phyloP scores from a whole-genome alignment of 2,797 vertebrate species.

The Platyrinchus mystaceus region DNA sequence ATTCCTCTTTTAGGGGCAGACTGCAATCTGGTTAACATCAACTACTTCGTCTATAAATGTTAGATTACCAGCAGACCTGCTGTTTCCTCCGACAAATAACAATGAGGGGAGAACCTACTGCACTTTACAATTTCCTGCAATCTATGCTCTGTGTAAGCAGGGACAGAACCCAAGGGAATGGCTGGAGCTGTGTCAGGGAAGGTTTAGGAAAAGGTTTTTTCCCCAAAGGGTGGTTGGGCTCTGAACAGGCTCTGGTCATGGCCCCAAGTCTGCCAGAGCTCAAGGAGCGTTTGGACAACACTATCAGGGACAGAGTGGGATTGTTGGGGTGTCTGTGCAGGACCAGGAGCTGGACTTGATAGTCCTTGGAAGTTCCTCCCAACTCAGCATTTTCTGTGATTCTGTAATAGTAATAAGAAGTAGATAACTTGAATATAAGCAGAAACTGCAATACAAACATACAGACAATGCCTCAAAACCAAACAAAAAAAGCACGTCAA shows the following conservation, averaged over 20 bases:
- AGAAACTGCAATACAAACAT: neutral
- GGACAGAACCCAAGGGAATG: neutral
- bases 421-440: accelerated
- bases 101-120: neutral
- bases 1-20: too few species aligned
- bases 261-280: neutral
- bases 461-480: neutral
- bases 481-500: neutral
- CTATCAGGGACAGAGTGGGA: neutral
- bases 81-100: too few species aligned
- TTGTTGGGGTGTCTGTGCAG: neutral
- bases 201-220: neutral
- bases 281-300: neutral
- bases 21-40: too few species aligned
- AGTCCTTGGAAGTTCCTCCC: accelerated
- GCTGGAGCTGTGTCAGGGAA: neutral
- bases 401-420: neutral
- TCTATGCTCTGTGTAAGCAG: neutral
- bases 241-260: neutral
- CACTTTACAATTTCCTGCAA: neutral
- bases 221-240: neutral
- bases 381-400: too few species aligned
- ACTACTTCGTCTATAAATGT: too few species aligned
- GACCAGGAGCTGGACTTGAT: too few species aligned
- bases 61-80: too few species aligned